phyloP scores from a whole-genome alignment of 2,113 vertebrate species.

The Apodemus speciosus region DNA sequence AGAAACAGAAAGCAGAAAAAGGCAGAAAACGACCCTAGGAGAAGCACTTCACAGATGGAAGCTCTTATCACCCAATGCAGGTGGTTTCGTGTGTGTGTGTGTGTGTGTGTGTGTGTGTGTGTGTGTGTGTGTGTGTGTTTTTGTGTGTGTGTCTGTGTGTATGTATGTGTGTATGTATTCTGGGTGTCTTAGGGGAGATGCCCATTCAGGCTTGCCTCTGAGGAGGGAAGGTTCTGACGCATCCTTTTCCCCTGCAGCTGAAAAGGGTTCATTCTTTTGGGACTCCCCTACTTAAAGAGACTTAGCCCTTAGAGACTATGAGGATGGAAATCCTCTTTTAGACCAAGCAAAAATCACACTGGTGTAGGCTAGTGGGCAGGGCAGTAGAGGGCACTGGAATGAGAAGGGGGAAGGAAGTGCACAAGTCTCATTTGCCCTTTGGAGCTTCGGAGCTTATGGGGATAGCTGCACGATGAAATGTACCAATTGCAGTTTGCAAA shows the following conservation, averaged over 20 bases:
- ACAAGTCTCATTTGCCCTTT: not conserved
- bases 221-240: not conserved
- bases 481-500: not conserved
- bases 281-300: not conserved
- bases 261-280: not conserved
- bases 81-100: too few relatives aligned
- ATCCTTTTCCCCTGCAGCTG: not conserved
- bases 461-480: not conserved
- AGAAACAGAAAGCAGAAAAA: constrained; percentile 3
- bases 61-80: not conserved
- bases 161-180: too few relatives aligned
- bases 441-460: too few relatives aligned
- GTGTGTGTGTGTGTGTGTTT: too few relatives aligned
- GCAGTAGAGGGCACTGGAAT: not conserved
- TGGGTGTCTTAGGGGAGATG: not conserved
- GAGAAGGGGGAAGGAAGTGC: not conserved
- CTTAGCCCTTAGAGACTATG: not conserved
- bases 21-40: too few relatives aligned
- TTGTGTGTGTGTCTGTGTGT: too few relatives aligned
- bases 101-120: too few relatives aligned
- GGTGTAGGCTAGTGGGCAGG: not conserved
- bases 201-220: rapidly evolving
- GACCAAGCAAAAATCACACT: not conserved
- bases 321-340: not conserved
- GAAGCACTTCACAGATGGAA: not conserved